These are phyloP conservation scores for Subacronicta megacephala DNA, from an alignment of 2,888 invertebrate species.

Conservation along the genomic window DNA sequence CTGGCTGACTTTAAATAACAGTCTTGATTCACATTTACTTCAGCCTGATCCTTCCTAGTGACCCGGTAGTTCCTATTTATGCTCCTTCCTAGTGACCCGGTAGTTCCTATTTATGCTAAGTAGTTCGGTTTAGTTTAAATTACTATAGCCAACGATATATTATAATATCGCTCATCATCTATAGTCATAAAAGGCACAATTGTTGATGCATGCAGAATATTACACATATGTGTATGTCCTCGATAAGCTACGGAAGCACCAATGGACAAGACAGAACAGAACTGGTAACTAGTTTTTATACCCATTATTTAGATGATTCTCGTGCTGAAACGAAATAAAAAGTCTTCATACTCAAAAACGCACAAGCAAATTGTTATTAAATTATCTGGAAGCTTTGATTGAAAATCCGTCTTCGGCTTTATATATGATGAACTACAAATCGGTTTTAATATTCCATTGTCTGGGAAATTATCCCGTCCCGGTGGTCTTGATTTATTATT, in stretches of 20 bases:
- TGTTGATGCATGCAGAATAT: too few species aligned
- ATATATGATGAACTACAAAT: conserved; percentile 47
- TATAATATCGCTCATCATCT: too few species aligned
- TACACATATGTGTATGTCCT: too few species aligned
- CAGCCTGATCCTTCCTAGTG: conserved; percentile 38
- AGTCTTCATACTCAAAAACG: conserved; percentile 20
- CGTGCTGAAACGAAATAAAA: conserved; percentile 22
- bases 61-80: too few species aligned
- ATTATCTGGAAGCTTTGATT: conserved; percentile 41
- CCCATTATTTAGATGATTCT: conserved; percentile 20
- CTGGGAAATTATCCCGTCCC: conserved; percentile 34
- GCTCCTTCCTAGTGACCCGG: conserved; percentile 42
- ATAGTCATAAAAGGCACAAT: too few species aligned
- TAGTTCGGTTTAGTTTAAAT: neutral
- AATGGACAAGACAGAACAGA: too few species aligned
- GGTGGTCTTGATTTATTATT: conserved; percentile 51
- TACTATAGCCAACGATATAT: too few species aligned
- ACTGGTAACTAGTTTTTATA: neutral
- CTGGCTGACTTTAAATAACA: conserved; percentile 57
- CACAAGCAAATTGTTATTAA: conserved; percentile 27
- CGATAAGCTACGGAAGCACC: too few species aligned
- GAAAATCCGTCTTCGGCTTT: conserved; percentile 46
- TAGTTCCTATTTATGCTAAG: conserved; percentile 17
- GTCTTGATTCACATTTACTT: conserved; percentile 47
- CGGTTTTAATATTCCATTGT: conserved; percentile 51